A percentile compares a stretch with the other conserved stretches of the same genome.
Evolutionary conservation across 2,797 vertebrate genomes (phyloP).

Genomic region (Varecia variegata): DNA sequence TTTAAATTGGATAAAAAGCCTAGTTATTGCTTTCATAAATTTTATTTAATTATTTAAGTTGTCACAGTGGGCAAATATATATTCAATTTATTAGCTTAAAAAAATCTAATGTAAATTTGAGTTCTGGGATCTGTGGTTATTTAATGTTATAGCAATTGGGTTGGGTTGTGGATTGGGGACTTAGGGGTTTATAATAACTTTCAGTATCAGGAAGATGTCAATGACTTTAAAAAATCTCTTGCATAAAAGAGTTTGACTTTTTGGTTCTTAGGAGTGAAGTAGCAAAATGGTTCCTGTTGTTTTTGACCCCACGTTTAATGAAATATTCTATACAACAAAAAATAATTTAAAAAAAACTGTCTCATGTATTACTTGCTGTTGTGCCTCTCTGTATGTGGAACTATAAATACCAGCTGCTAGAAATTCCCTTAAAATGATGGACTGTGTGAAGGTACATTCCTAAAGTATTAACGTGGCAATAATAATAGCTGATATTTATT

Average conservation of each 20-base stretch:
- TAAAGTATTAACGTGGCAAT: fast-evolving
- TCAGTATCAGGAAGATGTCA: background rate
- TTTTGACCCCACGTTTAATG: background rate
- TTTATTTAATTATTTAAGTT: background rate
- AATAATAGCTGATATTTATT: background rate
- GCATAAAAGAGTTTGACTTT: background rate
- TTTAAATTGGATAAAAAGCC: background rate
- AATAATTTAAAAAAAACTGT: background rate
- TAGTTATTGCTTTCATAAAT: background rate
- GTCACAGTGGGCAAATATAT: background rate
- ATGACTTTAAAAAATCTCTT: background rate
- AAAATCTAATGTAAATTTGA: background rate
- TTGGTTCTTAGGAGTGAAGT: background rate
- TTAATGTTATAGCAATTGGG: background rate
- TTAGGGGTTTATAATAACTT: background rate
- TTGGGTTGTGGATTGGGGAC: background rate
- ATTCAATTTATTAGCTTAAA: background rate
- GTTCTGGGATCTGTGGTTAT: background rate
- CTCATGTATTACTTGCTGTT: background rate
- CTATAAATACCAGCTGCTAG: background rate
- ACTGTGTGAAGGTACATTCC: background rate
- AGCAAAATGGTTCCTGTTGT: background rate
- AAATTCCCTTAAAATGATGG: background rate
- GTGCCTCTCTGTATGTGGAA: background rate
- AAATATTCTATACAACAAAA: background rate